Percentiles rank a stretch among this genome's conserved stretches.
These are phyloP conservation scores for Sebastolobus alascanus DNA, from an alignment of 2,797 vertebrate species.

Conservation along the genomic window DNA sequence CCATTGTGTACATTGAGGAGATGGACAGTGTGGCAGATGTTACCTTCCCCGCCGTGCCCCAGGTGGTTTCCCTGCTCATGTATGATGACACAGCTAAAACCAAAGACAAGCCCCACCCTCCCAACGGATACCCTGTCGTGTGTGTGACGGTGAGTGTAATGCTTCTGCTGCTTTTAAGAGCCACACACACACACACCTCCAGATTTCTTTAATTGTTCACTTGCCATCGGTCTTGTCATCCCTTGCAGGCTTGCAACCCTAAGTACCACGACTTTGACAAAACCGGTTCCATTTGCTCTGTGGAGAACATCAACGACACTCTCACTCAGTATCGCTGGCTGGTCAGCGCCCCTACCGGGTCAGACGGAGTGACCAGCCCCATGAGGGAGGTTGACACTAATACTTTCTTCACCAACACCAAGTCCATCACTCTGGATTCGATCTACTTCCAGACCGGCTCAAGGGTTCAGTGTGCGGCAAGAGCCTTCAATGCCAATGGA, in stretches of 20 bases:
- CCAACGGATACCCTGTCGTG: slow-evolving; percentile 89
- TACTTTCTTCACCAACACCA: slow-evolving; percentile 91
- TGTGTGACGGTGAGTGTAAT: slow-evolving; percentile 86
- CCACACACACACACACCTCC: neutral
- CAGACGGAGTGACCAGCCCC: slow-evolving; percentile 89
- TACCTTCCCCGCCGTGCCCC: slow-evolving; percentile 90
- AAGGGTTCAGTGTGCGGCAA: slow-evolving; percentile 87
- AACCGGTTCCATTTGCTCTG: slow-evolving; percentile 89
- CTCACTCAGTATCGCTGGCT: slow-evolving; percentile 90
- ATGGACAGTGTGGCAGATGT: slow-evolving; percentile 91
- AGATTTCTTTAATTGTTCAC: neutral
- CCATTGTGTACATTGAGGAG: slow-evolving; percentile 92
- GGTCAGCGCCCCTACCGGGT: slow-evolving; percentile 86
- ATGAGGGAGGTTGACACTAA: slow-evolving; percentile 90
- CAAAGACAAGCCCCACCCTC: slow-evolving; percentile 84
- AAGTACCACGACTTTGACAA: slow-evolving; percentile 91
- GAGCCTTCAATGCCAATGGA: slow-evolving; percentile 87
- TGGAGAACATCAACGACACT: slow-evolving; percentile 90
- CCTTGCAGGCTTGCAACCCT: slow-evolving; percentile 87
- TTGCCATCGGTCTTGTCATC: neutral
- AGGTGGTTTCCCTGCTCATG: slow-evolving; percentile 88
- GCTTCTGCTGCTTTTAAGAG: neutral
- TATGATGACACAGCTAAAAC: slow-evolving; percentile 86
- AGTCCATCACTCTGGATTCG: slow-evolving; percentile 89
- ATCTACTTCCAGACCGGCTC: slow-evolving; percentile 91